Percentiles rank a stretch among this genome's conserved stretches.
Conservation (phyloP, 2,113 vertebrate genomes). For the Lagenorhynchus albirostris region DNA sequence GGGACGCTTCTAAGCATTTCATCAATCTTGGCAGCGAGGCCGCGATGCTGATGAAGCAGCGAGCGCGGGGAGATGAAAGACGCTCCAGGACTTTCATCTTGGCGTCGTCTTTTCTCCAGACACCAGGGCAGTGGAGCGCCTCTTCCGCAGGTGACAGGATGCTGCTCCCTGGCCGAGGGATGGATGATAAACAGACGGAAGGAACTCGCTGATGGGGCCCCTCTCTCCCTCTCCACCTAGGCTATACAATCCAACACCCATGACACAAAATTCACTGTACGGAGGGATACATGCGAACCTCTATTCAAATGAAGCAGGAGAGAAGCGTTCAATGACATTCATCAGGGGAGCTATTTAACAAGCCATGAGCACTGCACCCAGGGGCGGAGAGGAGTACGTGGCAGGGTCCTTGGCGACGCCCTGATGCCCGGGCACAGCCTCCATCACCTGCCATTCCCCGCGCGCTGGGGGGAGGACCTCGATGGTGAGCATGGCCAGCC, state of each 20-base stretch:
- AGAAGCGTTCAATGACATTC: background rate
- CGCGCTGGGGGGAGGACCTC: rapidly evolving
- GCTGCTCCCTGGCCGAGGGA: background rate
- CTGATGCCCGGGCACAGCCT: background rate
- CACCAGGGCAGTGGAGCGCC: conserved; percentile 45
- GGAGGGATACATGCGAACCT: background rate
- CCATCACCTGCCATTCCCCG: background rate
- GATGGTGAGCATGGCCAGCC: rapidly evolving
- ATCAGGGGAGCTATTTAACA: background rate
- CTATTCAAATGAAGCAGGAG: background rate
- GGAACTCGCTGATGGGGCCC: background rate
- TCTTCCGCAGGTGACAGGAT: conserved; percentile 21
- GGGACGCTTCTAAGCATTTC: background rate
- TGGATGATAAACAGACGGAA: background rate
- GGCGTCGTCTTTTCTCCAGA: conserved; percentile 50
- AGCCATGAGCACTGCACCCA: rapidly evolving
- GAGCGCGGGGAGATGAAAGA: background rate
- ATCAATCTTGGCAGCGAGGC: background rate
- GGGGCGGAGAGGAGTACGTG: rapidly evolving
- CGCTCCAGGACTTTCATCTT: background rate
- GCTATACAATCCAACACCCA: background rate
- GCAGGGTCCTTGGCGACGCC: rapidly evolving
- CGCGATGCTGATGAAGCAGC: conserved; percentile 58
- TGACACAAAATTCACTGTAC: background rate
- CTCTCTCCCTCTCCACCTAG: background rate